A percentile compares a stretch with the other conserved stretches of the same genome.
Conservation (phyloP, 2,797 vertebrate genomes). For the Carduelis carduelis region DNA sequence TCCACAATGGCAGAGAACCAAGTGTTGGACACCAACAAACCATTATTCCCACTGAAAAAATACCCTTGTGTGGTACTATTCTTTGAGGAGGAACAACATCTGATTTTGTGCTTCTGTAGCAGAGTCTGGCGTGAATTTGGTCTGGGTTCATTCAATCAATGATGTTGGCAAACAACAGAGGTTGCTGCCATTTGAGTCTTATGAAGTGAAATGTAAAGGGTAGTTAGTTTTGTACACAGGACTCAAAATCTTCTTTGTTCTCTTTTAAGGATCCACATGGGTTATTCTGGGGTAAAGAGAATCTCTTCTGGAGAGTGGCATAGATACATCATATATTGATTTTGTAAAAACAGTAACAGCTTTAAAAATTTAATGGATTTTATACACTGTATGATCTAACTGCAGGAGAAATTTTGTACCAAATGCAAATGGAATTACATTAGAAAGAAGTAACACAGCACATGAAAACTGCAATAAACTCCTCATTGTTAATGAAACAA, state of each 20-base stretch:
- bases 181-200: background rate
- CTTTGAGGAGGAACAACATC: background rate
- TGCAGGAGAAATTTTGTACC: background rate
- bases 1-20: constrained; percentile 55
- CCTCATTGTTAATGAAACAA: background rate
- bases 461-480: background rate
- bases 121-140: background rate
- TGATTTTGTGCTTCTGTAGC: constrained; percentile 28
- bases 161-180: background rate
- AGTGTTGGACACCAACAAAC: constrained; percentile 34
- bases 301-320: background rate
- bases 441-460: background rate
- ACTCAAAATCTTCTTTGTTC: background rate
- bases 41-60: constrained; percentile 52
- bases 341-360: background rate
- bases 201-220: constrained; percentile 10
- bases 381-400: background rate
- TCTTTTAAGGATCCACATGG: background rate
- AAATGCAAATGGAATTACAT: constrained; percentile 7
- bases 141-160: constrained; percentile 23
- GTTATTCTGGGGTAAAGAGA: background rate
- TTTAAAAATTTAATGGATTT: background rate
- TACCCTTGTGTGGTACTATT: constrained; percentile 17
- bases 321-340: background rate
- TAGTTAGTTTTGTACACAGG: background rate